Percentiles rank a stretch among this genome's conserved stretches.
phyloP scores from a whole-genome alignment of 2,888 invertebrate species.

The Hymenopus coronatus region DNA sequence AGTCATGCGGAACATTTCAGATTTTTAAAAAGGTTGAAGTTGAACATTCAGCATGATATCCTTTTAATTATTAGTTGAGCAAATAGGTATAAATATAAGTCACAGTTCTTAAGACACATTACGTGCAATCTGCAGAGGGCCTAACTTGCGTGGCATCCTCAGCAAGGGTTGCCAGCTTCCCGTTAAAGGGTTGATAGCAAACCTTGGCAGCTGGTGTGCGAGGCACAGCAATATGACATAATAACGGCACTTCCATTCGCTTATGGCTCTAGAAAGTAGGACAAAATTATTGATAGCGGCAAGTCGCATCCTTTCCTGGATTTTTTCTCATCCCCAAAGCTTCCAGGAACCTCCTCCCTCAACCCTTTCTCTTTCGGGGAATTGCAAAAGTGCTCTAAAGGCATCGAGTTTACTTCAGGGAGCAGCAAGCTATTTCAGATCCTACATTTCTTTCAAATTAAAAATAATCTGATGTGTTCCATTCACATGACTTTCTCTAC shows the following conservation, averaged over 20 bases:
- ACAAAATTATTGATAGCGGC: not conserved
- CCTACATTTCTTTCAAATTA: too few relatives aligned
- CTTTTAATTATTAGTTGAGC: too few relatives aligned
- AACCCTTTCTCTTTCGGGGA: not conserved
- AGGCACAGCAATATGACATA: not conserved
- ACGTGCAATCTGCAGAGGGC: not conserved
- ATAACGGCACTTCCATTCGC: not conserved
- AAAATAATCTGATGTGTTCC: too few relatives aligned
- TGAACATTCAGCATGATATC: too few relatives aligned
- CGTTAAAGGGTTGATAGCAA: constrained; percentile 13
- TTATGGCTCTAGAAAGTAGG: not conserved
- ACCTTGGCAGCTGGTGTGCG: not conserved
- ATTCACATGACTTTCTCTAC: too few relatives aligned
- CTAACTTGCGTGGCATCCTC: not conserved
- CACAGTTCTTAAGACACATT: too few relatives aligned
- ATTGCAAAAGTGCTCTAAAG: not conserved
- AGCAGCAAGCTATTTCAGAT: too few relatives aligned
- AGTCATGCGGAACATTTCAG: too few relatives aligned
- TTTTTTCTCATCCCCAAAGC: not conserved
- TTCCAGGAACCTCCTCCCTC: not conserved
- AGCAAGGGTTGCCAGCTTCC: not conserved
- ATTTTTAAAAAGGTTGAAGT: too few relatives aligned
- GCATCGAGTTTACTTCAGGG: too few relatives aligned
- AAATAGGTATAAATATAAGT: too few relatives aligned
- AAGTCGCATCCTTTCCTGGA: not conserved